Conservation (phyloP, 2,888 invertebrate genomes). For the Lycocerus yunnanus region DNA sequence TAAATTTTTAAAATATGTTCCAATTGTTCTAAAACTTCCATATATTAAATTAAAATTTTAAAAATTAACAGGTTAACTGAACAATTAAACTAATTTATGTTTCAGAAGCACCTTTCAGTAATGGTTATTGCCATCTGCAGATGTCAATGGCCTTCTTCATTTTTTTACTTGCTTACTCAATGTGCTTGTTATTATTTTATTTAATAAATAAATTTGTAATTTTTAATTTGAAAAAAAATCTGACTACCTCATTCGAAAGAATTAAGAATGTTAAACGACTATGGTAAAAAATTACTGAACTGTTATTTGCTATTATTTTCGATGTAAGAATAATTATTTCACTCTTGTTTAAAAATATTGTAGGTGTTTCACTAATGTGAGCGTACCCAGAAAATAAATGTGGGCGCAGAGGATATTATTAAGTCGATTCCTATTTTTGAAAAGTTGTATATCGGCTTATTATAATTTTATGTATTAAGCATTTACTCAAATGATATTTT, state of each 20-base stretch:
- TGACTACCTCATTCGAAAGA: not conserved
- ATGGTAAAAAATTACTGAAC: not conserved
- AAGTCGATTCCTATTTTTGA: not conserved
- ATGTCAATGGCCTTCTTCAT: too few relatives aligned
- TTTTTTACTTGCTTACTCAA: too few relatives aligned
- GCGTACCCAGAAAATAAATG: not conserved
- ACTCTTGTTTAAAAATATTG: not conserved
- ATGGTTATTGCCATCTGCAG: too few relatives aligned
- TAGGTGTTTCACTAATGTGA: not conserved
- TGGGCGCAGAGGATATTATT: not conserved
- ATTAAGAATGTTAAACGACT: not conserved
- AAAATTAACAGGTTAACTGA: too few relatives aligned
- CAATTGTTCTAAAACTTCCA: too few relatives aligned
- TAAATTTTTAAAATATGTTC: too few relatives aligned
- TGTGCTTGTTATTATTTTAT: too few relatives aligned
- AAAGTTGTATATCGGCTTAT: not conserved
- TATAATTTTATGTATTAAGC: not conserved
- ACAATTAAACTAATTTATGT: too few relatives aligned
- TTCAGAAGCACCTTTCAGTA: too few relatives aligned
- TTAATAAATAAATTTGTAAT: not conserved
- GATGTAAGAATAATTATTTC: not conserved
- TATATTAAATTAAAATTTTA: too few relatives aligned
- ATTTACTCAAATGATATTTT: not conserved
- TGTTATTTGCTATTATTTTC: not conserved
- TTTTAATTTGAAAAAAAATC: not conserved